A percentile compares a stretch with the other conserved stretches of the same genome.
Conservation (phyloP, 2,888 invertebrate genomes). For the Mythimna vitellina region DNA sequence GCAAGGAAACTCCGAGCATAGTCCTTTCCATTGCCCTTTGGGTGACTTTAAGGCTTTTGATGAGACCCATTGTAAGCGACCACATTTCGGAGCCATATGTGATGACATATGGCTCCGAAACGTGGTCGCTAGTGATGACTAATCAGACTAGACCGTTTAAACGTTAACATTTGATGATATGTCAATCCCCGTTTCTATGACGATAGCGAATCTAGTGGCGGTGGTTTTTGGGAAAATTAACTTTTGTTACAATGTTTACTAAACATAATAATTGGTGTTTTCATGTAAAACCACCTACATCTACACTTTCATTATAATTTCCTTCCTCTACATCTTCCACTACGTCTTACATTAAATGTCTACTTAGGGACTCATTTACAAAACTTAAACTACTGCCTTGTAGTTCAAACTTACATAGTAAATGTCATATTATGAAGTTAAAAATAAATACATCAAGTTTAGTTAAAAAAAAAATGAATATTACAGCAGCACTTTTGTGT, state of each 20-base stretch:
- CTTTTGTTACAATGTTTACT: not conserved
- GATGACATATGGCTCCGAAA: no score
- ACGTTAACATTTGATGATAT: no score
- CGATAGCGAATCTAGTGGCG: no score
- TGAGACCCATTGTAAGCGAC: no score
- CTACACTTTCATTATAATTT: conserved; percentile 17
- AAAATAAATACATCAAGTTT: conserved; percentile 3
- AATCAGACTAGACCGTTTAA: no score
- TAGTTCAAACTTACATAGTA: conserved; percentile 22
- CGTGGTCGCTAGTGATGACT: no score
- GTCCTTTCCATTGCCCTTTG: no score
- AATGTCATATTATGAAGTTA: conserved; percentile 16
- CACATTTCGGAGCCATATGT: no score
- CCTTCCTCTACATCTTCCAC: not conserved
- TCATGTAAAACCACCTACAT: not conserved
- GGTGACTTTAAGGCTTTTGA: no score
- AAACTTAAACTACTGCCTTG: not conserved
- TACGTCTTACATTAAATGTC: conserved; percentile 20
- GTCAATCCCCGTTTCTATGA: no score
- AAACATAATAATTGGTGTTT: not conserved
- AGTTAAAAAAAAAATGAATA: not conserved
- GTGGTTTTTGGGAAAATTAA: no score
- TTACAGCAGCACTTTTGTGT: not conserved
- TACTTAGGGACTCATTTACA: conserved; percentile 34
- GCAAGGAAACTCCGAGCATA: no score